Base-by-base conservation (phyloP, 1,140 invertebrate species). In the Physella acuta region DNA sequence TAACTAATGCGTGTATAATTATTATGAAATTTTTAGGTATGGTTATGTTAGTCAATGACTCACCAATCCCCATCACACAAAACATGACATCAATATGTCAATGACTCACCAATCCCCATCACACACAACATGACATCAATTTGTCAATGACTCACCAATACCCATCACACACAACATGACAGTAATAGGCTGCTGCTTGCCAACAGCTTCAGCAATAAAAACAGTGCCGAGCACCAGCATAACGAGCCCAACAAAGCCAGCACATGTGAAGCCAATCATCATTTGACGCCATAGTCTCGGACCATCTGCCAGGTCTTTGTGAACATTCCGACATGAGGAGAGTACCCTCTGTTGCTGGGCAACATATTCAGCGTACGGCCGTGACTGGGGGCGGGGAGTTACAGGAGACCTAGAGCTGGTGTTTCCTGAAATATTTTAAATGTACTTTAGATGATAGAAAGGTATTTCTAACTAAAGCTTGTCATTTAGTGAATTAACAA, bases 121-220 rank as follows among this genome's bases (percentile, higher is more conserved):
- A 65, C 3, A 65, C 4, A 65, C 3, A 11, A 3, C 16, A 33
- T 62, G 11, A 14, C 8, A 28, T 11, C 8, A n/a, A n/a, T n/a
- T n/a, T n/a, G n/a, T n/a, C n/a, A n/a, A n/a, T n/a, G 0, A 59
- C 73, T 72, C 73, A 80, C 79, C 79, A 53, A 80, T 78, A 39
- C 79, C 79, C 76, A 80, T 78, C 14, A 80, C 73, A 73, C 79
- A 80, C 26, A 80, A 66, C 79, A 80, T 80, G 20, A 80, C 75
- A 16, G 77, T 75, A 59, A 78, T 74, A 24, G 76, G 75, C 62
- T 78, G 72, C 55, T 75, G 62, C 34, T 75, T 73, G 31, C 72
- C 37, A 3, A 80, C 58, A 3, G 79, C 77, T 31, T 76, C 72
- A 11, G 72, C 66, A 30, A 79, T 78, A 51, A 78, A 78, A 1